Percentiles rank a stretch among this genome's conserved stretches.
These are phyloP conservation scores for Crossocerus cetratus DNA, from an alignment of 2,888 invertebrate genomes.

Conservation along the genomic window DNA sequence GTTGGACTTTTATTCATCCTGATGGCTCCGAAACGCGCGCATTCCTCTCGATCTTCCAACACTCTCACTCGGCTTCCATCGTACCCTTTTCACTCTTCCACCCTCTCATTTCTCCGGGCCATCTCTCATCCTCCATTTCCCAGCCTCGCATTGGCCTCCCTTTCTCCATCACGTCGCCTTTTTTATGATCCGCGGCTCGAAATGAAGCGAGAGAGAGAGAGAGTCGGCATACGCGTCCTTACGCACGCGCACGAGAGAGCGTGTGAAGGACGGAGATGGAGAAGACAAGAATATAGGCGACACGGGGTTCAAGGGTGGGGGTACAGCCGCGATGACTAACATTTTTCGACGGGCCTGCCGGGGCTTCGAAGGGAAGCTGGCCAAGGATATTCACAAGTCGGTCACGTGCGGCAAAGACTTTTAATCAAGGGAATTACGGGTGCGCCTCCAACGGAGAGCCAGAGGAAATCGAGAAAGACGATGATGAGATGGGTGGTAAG, in stretches of 20 bases:
- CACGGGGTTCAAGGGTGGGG: background rate
- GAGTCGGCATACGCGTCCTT: background rate
- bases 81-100: constrained; percentile 3
- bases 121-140: background rate
- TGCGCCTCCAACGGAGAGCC: background rate
- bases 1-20: constrained; percentile 49
- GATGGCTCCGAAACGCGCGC: constrained; percentile 8
- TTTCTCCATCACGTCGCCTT: background rate
- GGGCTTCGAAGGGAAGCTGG: background rate
- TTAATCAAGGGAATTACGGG: constrained; percentile 8
- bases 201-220: constrained; percentile 4
- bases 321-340: background rate
- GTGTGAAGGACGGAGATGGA: no score
- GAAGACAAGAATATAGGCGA: background rate
- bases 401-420: constrained; percentile 5
- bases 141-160: background rate
- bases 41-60: no score
- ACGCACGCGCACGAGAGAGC: no score
- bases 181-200: background rate
- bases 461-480: constrained; percentile 3
- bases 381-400: background rate
- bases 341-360: background rate
- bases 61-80: background rate
- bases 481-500: background rate
- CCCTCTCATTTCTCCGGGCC: background rate